Evolutionary conservation across 2,113 vertebrate species (phyloP).

Genomic region (Lepisosteus osseus): DNA sequence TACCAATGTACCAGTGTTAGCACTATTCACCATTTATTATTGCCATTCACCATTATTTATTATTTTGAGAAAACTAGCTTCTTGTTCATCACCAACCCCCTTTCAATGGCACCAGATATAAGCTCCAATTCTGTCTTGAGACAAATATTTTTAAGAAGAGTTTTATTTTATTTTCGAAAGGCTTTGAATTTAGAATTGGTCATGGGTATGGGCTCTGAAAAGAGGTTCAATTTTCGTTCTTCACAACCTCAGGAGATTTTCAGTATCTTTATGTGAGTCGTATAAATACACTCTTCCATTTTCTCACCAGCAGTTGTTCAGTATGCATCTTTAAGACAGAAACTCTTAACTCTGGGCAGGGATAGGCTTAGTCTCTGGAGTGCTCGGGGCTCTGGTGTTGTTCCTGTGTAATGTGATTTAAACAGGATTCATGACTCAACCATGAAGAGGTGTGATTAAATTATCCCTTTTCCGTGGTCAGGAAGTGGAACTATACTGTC

Average conservation of each 20-base stretch:
- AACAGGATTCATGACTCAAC: not conserved
- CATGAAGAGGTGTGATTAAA: not conserved
- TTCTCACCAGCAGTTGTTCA: not conserved
- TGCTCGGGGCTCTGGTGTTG: not conserved
- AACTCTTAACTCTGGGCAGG: not conserved
- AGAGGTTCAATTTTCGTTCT: not conserved
- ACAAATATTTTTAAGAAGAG: no score
- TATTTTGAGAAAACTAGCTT: not conserved
- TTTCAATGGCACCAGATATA: no score
- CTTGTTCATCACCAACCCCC: not conserved
- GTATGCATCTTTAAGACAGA: not conserved
- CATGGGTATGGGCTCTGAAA: not conserved
- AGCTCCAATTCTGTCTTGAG: no score
- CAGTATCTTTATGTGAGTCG: not conserved
- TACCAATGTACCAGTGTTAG: no score
- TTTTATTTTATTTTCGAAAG: no score
- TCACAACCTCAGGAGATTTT: not conserved
- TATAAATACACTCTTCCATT: conserved; percentile 2
- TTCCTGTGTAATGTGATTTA: not conserved
- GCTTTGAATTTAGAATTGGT: no score
- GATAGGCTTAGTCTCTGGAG: not conserved
- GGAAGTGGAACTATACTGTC: not conserved
- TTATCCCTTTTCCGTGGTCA: not conserved
- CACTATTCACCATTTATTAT: no score
- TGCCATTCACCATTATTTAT: no score